phyloP scores from a whole-genome alignment of 2,113 vertebrate genomes.

The Nettapus auritus region DNA sequence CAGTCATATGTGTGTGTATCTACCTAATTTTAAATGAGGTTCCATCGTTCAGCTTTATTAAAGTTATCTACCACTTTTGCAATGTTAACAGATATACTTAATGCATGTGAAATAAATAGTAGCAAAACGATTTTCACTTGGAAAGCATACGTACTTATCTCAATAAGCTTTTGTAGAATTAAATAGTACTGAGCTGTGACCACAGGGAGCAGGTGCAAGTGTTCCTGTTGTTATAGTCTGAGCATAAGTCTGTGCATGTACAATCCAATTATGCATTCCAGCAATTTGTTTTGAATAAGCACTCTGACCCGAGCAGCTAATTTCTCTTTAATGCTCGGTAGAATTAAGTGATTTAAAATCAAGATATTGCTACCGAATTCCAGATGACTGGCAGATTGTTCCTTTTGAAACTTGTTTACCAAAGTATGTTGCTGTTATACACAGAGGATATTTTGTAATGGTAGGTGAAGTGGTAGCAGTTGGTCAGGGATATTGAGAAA shows the following conservation, averaged over 20 bases:
- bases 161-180: background rate
- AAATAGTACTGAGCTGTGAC: background rate
- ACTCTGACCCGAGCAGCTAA: background rate
- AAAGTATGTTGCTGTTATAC: background rate
- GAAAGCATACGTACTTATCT: background rate
- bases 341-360: background rate
- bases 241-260: background rate
- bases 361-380: background rate
- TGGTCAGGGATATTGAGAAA: background rate
- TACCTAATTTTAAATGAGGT: background rate
- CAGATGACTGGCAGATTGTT: background rate
- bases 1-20: background rate
- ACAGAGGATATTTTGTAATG: background rate
- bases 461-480: background rate
- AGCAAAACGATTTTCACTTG: background rate
- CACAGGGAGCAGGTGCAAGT: background rate
- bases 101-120: background rate
- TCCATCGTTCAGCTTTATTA: background rate
- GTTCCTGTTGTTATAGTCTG: background rate
- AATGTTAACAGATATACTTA: background rate
- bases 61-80: background rate
- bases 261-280: background rate
- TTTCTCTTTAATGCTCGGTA: background rate
- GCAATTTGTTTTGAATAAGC: background rate
- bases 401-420: background rate